Percentiles rank a stretch among this genome's conserved stretches.
Evolutionary conservation across 2,113 vertebrate species (phyloP).

Genomic region (Microtus oregoni): DNA sequence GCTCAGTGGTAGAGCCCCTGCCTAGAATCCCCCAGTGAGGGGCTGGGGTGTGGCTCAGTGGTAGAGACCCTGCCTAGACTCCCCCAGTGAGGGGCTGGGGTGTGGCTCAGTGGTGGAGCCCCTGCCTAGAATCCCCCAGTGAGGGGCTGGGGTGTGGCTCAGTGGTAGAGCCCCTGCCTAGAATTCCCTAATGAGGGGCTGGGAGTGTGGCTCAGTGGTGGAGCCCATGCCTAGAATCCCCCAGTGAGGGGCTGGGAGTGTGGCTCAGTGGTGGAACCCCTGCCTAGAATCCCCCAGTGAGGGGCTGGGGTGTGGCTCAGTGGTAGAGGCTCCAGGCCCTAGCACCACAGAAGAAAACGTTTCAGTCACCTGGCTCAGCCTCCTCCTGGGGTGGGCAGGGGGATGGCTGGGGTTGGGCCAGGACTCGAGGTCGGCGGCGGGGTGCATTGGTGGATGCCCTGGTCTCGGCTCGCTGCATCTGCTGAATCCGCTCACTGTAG

Average conservation of each 20-base stretch:
- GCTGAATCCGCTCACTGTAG: slow-evolving; percentile 90
- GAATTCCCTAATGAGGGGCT: background rate
- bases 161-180: background rate
- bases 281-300: no score
- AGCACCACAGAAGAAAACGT: background rate
- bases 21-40: background rate
- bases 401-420: slow-evolving; percentile 70
- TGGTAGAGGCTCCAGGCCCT: no score
- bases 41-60: background rate
- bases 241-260: background rate
- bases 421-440: slow-evolving; percentile 65
- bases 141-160: no score
- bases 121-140: no score
- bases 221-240: no score
- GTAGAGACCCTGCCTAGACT: background rate
- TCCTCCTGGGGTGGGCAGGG: slow-evolving; percentile 62
- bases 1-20: background rate
- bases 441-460: slow-evolving; percentile 49
- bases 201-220: no score
- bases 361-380: slow-evolving; percentile 66
- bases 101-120: no score
- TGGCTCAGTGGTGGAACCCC: no score
- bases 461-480: slow-evolving; percentile 84
- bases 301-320: background rate
- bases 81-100: no score